Conservation (phyloP, 2,888 invertebrate genomes). For the Eupelmus urozonus region DNA sequence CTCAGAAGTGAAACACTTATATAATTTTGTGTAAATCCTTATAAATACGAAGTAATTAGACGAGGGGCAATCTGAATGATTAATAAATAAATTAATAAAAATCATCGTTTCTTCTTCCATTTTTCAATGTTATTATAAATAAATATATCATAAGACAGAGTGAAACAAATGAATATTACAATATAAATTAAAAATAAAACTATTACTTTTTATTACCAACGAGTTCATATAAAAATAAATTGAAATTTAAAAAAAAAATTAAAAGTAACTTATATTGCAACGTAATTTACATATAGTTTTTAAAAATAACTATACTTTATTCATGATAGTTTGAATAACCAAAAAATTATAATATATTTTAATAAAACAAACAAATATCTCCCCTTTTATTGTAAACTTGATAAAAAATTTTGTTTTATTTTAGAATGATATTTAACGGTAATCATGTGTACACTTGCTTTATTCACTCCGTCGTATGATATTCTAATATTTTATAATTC, state of each 20-base stretch:
- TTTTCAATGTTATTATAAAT: conserved; percentile 22
- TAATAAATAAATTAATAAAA: conserved; percentile 35
- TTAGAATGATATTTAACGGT: no score
- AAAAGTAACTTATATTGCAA: no score
- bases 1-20: conserved; percentile 36
- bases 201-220: not conserved
- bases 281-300: no score
- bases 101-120: conserved; percentile 13
- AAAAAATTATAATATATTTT: no score
- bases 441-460: no score
- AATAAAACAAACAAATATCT: no score
- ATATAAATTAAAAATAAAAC: not conserved
- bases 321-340: no score
- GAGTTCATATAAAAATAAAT: no score
- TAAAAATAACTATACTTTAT: no score
- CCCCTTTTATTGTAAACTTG: no score
- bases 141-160: not conserved
- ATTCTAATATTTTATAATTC: not conserved
- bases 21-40: conserved; percentile 39
- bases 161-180: not conserved
- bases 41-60: conserved; percentile 34
- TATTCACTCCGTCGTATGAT: not conserved
- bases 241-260: no score
- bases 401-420: no score
- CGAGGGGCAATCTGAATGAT: conserved; percentile 22